Base-by-base conservation (phyloP, 2,113 vertebrate species). In the Platysternon megacephalum region DNA sequence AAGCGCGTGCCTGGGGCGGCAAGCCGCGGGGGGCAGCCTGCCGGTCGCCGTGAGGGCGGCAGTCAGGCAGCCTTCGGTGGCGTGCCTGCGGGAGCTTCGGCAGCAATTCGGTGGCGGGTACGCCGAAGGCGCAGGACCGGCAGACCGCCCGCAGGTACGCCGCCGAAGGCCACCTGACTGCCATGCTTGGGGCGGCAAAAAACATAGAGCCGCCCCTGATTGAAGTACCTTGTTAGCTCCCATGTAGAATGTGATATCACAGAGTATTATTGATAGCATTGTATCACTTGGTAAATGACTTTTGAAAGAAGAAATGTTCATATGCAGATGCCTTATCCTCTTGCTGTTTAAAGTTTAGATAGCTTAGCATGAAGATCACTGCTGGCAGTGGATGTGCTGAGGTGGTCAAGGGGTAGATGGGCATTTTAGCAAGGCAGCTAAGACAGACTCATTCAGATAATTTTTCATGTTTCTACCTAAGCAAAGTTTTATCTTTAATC, bases 351-450 rank as follows among this genome's bases (percentile, higher is more conserved):
- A 79, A 91, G 97, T 4, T 86, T 16, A 91, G 79, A 68, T 84
- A 93, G 87, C 93, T 61, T 79, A 79, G 95, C 91, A 56, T 35
- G 94, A 88, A 95, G 84, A 91, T 97, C 97, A 97, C 98, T 98
- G 98, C 98, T 97, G 98, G 98, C 98, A 91, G 98, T 98, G 98
- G 96, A 68, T 24, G 55, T 97, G 84, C 97, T 97, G 96, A 97
- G 97, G 93, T 89, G 52, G 95, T 93, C 81, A 89, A 97, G 95
- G 96, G 98, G 95, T 78, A 55, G 82, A 79, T n/a, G 97, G 98
- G 97, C 98, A 98, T 98, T 98, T 97, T 94, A 98, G 95, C 95
- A 96, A 97, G 98, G 98, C 98, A 98, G 98, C 98, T 98, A 98
- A 96, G 90, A 68, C 94, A 90, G 97, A 88, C 95, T 96, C 86